Percentiles rank a stretch among this genome's conserved stretches.
Conservation (phyloP, 2,888 invertebrate genomes). For the Odontocerum albicorne region DNA sequence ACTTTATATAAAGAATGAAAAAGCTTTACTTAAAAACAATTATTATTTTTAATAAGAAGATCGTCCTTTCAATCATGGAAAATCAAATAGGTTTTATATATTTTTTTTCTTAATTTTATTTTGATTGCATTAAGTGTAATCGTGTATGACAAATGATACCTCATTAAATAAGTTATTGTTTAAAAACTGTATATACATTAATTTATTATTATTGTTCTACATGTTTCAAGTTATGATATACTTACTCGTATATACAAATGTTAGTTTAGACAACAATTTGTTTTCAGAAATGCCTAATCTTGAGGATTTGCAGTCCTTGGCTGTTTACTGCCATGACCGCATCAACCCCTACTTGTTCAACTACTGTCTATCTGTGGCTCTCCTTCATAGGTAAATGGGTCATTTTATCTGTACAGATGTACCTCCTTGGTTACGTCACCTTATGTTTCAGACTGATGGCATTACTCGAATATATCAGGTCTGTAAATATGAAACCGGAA, state of each 20-base stretch:
- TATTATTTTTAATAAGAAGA: no score
- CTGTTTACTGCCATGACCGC: slow-evolving; percentile 68
- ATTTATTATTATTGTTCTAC: not conserved
- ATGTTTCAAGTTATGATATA: not conserved
- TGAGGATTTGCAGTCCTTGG: slow-evolving; percentile 69
- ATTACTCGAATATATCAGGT: no score
- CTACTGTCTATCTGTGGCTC: slow-evolving; percentile 72
- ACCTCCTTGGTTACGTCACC: no score
- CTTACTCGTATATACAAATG: not conserved
- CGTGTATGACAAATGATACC: no score
- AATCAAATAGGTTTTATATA: no score
- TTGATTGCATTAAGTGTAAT: no score
- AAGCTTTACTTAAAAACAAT: no score
- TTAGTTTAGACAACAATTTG: slow-evolving; percentile 6
- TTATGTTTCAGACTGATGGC: no score
- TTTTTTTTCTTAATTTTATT: no score
- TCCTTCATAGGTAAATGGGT: slow-evolving; percentile 61
- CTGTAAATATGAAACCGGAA: no score
- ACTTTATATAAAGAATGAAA: no score
- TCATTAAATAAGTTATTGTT: not conserved
- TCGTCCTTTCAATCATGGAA: no score
- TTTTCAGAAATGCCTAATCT: slow-evolving; percentile 66
- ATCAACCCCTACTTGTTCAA: slow-evolving; percentile 77
- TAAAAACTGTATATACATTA: not conserved
- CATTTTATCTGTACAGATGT: slow-evolving; percentile 15